Conservation (phyloP, 2,797 vertebrate genomes). For the Xiphophorus birchmanni region DNA sequence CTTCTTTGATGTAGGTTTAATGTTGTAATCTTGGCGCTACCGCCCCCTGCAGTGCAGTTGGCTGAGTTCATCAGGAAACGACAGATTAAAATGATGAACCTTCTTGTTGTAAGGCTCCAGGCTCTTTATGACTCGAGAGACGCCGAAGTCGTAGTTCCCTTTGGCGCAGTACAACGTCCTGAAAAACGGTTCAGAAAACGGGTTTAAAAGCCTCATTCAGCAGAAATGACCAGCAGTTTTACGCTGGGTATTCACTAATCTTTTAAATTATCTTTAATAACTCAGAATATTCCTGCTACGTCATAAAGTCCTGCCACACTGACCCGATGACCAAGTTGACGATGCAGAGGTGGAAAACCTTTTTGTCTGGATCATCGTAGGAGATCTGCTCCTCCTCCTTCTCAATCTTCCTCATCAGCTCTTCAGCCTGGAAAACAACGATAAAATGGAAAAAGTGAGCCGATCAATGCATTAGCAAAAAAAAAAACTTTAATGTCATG, state of each 20-base stretch:
- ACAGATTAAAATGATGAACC: conserved; percentile 57
- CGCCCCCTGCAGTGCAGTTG: background rate
- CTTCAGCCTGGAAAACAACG: conserved; percentile 81
- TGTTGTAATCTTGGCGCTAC: background rate
- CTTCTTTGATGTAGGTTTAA: background rate
- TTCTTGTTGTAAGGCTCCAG: conserved; percentile 97
- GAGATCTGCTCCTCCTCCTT: conserved; percentile 96
- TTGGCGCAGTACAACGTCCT: conserved; percentile 96
- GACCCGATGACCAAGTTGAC: conserved; percentile 97
- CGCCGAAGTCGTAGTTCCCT: conserved; percentile 96
- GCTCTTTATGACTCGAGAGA: conserved; percentile 96
- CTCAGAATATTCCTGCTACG: too few relatives aligned
- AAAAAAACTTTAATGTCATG: too few relatives aligned
- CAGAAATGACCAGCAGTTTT: background rate
- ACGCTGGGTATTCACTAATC: background rate
- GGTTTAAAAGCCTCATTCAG: background rate
- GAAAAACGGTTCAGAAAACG: conserved; percentile 5
- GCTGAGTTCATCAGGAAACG: background rate
- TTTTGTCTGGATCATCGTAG: conserved; percentile 90
- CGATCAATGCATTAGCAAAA: background rate
- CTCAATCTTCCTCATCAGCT: conserved; percentile 93
- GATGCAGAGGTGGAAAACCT: conserved; percentile 95
- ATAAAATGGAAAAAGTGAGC: background rate
- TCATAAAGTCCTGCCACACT: conserved; percentile 25
- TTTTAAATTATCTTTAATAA: background rate